phyloP scores from a whole-genome alignment of 1,140 invertebrate species.

The Drosophila tropicalis region DNA sequence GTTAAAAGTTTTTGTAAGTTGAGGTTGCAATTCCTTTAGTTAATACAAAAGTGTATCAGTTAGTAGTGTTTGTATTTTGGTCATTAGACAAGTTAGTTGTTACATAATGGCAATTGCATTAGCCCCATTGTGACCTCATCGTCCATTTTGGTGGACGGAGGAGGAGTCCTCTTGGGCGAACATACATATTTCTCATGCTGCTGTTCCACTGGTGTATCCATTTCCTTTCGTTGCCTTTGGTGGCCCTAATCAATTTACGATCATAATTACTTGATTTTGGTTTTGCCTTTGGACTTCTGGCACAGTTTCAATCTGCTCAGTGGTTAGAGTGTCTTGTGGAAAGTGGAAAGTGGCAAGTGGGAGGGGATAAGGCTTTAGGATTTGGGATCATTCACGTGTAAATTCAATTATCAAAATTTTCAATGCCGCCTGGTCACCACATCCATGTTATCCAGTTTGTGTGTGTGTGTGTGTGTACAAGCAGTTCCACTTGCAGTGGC shows the following conservation, averaged over 20 bases:
- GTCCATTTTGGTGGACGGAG: not conserved
- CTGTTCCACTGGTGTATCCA: not conserved
- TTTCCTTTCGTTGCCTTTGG: conserved; percentile 12
- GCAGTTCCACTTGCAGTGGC: conserved; percentile 53
- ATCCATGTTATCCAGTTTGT: conserved; percentile 35
- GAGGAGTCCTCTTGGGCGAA: not conserved
- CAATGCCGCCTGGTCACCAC: conserved; percentile 41
- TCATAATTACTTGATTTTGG: conserved; percentile 76
- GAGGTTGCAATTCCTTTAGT: not conserved
- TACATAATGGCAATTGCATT: conserved; percentile 58
- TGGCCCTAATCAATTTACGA: conserved; percentile 72
- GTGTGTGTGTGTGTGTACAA: conserved; percentile 31
- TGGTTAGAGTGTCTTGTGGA: not conserved
- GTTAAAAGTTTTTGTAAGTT: not conserved
- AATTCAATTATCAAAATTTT: conserved; percentile 80
- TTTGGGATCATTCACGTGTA: conserved; percentile 79
- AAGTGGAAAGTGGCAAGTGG: too few species aligned
- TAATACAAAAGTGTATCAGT: not conserved
- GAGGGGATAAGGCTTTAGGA: conserved; percentile 61
- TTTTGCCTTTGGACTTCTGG: conserved; percentile 45
- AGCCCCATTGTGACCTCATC: conserved; percentile 43
- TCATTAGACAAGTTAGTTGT: conserved; percentile 27
- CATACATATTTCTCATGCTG: not conserved
- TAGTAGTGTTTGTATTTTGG: conserved; percentile 6
- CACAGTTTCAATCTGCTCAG: conserved; percentile 60